These are phyloP conservation scores for Tubiluchus corallicola DNA, from an alignment of 2,888 invertebrate species.

Conservation along the genomic window DNA sequence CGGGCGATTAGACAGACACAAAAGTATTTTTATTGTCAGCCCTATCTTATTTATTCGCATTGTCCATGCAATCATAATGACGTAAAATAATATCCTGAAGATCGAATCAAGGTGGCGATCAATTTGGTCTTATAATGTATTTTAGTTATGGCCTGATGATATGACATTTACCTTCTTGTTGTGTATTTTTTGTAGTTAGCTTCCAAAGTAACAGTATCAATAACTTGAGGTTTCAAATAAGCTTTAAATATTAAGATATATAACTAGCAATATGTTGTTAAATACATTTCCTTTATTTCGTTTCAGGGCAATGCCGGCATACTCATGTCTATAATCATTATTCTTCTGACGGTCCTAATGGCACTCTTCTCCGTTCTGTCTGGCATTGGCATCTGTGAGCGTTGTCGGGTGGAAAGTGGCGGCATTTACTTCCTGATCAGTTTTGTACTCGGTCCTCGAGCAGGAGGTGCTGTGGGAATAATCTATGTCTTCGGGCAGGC, in stretches of 20 bases:
- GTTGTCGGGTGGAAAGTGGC: slow-evolving; percentile 87
- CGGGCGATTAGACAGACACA: no score
- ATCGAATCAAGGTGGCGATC: no score
- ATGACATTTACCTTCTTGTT: no score
- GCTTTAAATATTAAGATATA: no score
- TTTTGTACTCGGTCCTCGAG: slow-evolving; percentile 77
- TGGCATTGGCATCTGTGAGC: slow-evolving; percentile 86
- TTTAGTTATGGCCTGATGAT: no score
- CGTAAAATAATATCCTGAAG: no score
- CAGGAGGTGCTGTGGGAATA: slow-evolving; percentile 78
- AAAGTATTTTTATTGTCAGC: neutral
- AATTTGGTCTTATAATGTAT: no score
- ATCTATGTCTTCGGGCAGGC: slow-evolving; percentile 95
- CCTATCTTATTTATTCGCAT: slow-evolving; percentile 1
- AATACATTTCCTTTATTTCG: slow-evolving; percentile 7
- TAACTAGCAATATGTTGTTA: no score
- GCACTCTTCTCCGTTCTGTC: slow-evolving; percentile 80
- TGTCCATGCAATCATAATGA: slow-evolving; percentile 7
- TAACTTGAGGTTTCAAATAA: no score
- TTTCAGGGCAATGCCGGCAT: slow-evolving; percentile 36
- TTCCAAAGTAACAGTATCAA: no score
- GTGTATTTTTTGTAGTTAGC: no score
- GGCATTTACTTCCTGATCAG: slow-evolving; percentile 88
- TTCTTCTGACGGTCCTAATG: slow-evolving; percentile 48
- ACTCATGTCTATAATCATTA: slow-evolving; percentile 30